Base-by-base conservation (phyloP, 1,140 invertebrate species). In the Drosophila sp. region DNA sequence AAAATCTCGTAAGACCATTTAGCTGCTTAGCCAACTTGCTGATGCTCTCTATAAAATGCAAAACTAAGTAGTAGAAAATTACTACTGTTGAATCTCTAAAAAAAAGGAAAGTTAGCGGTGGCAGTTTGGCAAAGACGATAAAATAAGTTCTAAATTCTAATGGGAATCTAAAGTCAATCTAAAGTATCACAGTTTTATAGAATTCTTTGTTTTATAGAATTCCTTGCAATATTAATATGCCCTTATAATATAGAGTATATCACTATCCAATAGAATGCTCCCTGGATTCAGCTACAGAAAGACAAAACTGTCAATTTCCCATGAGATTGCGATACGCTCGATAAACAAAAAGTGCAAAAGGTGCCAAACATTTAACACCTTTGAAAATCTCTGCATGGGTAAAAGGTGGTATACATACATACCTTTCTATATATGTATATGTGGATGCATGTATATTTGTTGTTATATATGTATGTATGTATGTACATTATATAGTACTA, bases 1-100 rank as follows among this genome's bases (percentile, higher is more conserved):
- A 76, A 76, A 76, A 76, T 66, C 76, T 69, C 72, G 17, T 68
- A 76, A 60, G 55, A 60, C 58, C 63, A 76, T 66, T 76, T 60
- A 11, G 64, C 64, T 60, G 50, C 41, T 62, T 60, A n/a, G 27
- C 5, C 6, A n/a, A 23, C n/a, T 47, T 30, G 4, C 4, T 10
- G 29, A 32, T 30, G 32, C n/a, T 17, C 11, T 23, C 4, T 23
- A 10, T 3, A n/a, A 3, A 58, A 56, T 4, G 8, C 6, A 2
- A 17, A 17, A 17, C 17, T 17, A 17, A 0, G 0, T 17, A 17
- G n/a, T n/a, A n/a, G n/a, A n/a, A n/a, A n/a, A 17, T 17, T 17
- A 17, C 17, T 17, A 17, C 17, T 0, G 17, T 17, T 17, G 17
- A 17, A 17, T 17, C 17, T 17, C 17, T 17, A 17, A 17, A 17